Evolutionary conservation across 2,113 vertebrate species (phyloP).

Genomic region (Morone chrysops): DNA sequence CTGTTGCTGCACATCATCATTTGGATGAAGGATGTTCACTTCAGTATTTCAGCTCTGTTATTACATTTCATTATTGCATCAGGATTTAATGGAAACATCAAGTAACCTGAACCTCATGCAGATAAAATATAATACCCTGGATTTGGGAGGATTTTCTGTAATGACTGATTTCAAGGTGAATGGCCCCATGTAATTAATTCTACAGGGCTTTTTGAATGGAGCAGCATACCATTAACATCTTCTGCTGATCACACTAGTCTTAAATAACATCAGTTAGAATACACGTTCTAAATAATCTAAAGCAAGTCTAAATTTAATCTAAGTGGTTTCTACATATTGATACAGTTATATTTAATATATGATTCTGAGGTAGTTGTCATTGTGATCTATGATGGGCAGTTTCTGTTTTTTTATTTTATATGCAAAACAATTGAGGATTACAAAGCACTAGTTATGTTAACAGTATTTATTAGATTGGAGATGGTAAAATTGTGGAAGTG

Average conservation of each 20-base stretch:
- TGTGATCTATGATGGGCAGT: not conserved
- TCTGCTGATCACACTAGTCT: conserved; percentile 11
- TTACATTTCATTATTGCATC: conserved; percentile 32
- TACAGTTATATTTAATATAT: not conserved
- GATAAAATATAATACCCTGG: conserved; percentile 35
- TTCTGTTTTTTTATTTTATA: not conserved
- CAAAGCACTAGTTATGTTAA: not conserved
- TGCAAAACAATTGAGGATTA: not conserved
- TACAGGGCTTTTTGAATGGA: conserved; percentile 32
- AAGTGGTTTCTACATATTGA: not conserved
- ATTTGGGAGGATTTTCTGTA: conserved; percentile 54
- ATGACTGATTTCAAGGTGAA: conserved; percentile 59
- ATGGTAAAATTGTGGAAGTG: not conserved
- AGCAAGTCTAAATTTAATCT: not conserved
- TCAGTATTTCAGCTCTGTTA: conserved; percentile 22
- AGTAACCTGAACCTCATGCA: conserved; percentile 26
- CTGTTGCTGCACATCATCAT: conserved; percentile 7
- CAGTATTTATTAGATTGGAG: not conserved
- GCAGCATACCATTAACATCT: conserved; percentile 19
- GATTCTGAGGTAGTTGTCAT: not conserved
- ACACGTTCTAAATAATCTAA: not conserved
- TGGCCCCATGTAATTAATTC: conserved; percentile 48
- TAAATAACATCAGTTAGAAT: conserved; percentile 27
- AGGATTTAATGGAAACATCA: conserved; percentile 33
- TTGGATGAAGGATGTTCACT: conserved; percentile 39